A percentile compares a stretch with the other conserved stretches of the same genome.
Conservation (phyloP, 64 coral and sea anemone genomes). For the Anthopleura sola region DNA sequence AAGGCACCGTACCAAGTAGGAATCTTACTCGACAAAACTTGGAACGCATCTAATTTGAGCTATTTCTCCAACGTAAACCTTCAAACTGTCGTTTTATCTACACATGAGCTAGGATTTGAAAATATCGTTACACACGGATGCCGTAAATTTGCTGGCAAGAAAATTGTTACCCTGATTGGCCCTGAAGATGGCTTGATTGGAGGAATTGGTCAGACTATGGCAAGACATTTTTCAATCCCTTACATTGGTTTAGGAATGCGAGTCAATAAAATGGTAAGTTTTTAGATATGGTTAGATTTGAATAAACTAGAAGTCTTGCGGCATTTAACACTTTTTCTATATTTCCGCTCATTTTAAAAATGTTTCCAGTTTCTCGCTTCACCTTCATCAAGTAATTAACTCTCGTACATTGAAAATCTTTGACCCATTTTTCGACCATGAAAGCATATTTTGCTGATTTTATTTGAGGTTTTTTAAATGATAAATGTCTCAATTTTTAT, state of each 20-base stretch:
- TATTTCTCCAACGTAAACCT: not conserved
- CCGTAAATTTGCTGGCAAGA: not conserved
- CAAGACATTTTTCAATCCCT: not conserved
- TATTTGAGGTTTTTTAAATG: too few relatives aligned
- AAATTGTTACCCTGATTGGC: not conserved
- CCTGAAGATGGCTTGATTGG: not conserved
- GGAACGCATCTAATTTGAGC: not conserved
- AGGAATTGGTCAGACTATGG: not conserved
- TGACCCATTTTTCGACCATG: too few relatives aligned
- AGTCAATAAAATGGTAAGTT: not conserved
- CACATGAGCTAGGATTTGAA: not conserved
- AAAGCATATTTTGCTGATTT: too few relatives aligned
- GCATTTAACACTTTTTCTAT: not conserved
- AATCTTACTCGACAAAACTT: not conserved
- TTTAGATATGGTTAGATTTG: not conserved
- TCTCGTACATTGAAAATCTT: too few relatives aligned
- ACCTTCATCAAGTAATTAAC: too few relatives aligned
- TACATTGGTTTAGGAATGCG: constrained; percentile 1
- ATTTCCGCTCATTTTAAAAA: not conserved
- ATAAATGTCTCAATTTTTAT: not conserved
- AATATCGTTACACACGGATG: not conserved
- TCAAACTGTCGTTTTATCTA: not conserved
- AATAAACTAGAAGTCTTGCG: not conserved
- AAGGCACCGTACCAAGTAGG: not conserved
- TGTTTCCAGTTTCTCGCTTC: not conserved